Evolutionary conservation across 2,888 invertebrate genomes (phyloP).

Genomic region (Syrista parreyssii): DNA sequence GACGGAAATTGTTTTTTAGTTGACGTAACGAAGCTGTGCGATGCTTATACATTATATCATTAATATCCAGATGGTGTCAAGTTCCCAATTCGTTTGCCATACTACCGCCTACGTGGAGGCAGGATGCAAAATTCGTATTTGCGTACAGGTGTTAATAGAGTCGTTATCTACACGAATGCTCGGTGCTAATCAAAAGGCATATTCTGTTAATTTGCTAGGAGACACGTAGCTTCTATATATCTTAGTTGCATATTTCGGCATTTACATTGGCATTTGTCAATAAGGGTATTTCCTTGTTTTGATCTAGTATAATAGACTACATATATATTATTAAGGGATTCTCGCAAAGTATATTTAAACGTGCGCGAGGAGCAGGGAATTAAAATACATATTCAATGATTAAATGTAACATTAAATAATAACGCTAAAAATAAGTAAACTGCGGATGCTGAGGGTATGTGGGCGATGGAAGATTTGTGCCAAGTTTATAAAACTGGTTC

Average conservation of each 20-base stretch:
- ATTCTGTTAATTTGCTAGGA: neutral
- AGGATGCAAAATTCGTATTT: neutral
- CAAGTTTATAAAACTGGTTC: constrained; percentile 9
- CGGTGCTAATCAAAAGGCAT: neutral
- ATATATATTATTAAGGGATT: neutral
- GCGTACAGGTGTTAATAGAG: neutral
- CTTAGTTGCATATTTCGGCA: neutral
- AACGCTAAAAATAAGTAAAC: neutral
- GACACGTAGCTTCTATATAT: neutral
- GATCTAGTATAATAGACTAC: neutral
- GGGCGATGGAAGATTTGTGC: constrained; percentile 1
- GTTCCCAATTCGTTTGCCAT: neutral
- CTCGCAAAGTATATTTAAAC: neutral
- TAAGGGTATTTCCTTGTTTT: neutral
- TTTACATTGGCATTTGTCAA: too few species aligned
- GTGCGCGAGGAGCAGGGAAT: neutral
- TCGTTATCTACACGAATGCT: neutral
- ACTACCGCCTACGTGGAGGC: neutral
- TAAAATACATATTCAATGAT: neutral
- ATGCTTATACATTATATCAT: neutral
- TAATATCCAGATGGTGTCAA: neutral
- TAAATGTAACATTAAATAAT: neutral
- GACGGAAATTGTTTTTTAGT: neutral
- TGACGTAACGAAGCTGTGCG: neutral
- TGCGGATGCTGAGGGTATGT: neutral